A percentile compares a stretch with the other conserved stretches of the same genome.
Conservation (phyloP, 2,888 invertebrate species). For the Nomada fucata region DNA sequence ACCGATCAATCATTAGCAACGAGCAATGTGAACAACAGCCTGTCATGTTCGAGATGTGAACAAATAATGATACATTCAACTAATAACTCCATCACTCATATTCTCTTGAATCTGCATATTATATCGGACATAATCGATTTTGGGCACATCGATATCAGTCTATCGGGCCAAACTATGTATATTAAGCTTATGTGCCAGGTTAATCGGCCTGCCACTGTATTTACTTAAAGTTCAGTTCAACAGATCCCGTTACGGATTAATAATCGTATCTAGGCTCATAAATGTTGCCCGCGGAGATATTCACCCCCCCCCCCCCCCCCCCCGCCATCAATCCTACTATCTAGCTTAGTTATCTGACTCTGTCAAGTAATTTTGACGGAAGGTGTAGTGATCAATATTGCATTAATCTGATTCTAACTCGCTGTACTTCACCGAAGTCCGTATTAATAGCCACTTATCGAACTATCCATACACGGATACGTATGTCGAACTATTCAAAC, state of each 20-base stretch:
- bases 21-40: no score
- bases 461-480: not conserved
- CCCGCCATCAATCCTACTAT: constrained; percentile 21
- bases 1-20: no score
- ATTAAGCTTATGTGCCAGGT: not conserved
- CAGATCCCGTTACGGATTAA: constrained; percentile 26
- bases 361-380: constrained; percentile 32
- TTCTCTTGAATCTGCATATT: no score
- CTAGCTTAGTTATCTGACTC: constrained; percentile 14
- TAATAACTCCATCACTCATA: no score
- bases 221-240: constrained; percentile 1
- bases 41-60: no score
- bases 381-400: constrained; percentile 10
- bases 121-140: not conserved
- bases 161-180: not conserved
- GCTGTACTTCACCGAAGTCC: not conserved
- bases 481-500: no score
- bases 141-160: not conserved
- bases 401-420: constrained; percentile 6
- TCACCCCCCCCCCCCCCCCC: not conserved
- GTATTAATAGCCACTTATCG: not conserved
- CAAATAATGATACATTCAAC: no score
- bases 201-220: not conserved
- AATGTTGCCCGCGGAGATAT: constrained; percentile 12
- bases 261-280: constrained; percentile 11